Evolutionary conservation across 1,140 invertebrate species (phyloP), one percentile per base, ranked within the genome.

Genomic region (Heliothis virescens): DNA sequence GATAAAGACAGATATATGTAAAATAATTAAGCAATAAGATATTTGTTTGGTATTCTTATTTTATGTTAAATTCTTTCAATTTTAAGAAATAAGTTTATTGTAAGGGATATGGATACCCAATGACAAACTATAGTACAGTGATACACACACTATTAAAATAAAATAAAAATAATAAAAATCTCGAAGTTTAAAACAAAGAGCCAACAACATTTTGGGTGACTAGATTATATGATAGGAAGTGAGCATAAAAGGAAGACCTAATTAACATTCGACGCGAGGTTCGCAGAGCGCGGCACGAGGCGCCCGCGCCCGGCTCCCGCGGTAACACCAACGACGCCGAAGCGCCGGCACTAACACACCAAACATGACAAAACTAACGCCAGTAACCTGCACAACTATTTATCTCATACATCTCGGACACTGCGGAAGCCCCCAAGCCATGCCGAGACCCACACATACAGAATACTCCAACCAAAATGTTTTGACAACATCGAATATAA

Each of bases 401-500:
- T 11, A 16, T 63, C 16, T 62, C 26, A 13, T 29, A 76, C 12
- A 62, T 26, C 48, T 26, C 15, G n/a, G 5, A 60, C 50, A 53
- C 59, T 15, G 18, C 47, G 41, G 7, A 52, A 76, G 50, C 16
- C 48, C 7, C 57, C 41, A n/a, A 83, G 74, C 55, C 59, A 72
- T 48, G 12, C 41, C 57, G 55, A 69, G 16, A 50, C 81, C 73
- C 65, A 79, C 29, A 71, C 74, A 82, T 80, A 79, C 48, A 67
- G 73, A 80, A 83, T 79, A 82, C 73, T 85, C 76, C 59, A 82
- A 80, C 78, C 55, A 90, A 92, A 93, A 89, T 93, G 91, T 93
- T 94, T 91, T 94, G 93, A 94, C 92, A 94, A 94, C 93, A 94
- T 89, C 86, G 83, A 89, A 89, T 94, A 93, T 94, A 94, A 94